Evolutionary conservation across 2,797 vertebrate genomes (phyloP).

Genomic region (Podargus strigoides): DNA sequence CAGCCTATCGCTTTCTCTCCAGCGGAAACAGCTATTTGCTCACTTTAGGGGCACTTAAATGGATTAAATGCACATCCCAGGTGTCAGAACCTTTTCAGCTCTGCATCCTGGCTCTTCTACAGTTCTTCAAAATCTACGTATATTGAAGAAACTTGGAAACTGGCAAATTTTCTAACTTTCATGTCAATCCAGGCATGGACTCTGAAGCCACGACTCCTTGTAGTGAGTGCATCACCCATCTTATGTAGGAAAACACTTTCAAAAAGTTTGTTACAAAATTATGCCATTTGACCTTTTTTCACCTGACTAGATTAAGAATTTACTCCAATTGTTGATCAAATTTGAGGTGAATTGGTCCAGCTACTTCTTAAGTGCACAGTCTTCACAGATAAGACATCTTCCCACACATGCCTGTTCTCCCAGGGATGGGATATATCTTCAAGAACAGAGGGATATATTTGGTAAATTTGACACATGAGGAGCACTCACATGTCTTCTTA

Average conservation of each 20-base stretch:
- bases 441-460: background rate
- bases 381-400: background rate
- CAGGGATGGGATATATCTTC: background rate
- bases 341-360: background rate
- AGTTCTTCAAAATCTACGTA: background rate
- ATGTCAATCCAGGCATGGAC: background rate
- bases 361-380: background rate
- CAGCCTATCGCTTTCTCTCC: background rate
- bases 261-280: background rate
- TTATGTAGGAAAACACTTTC: background rate
- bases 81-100: background rate
- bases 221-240: background rate
- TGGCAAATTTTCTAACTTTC: background rate
- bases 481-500: background rate
- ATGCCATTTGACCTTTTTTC: background rate
- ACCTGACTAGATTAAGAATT: background rate
- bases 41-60: background rate
- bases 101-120: background rate
- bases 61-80: background rate
- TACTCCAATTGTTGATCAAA: background rate
- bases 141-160: background rate
- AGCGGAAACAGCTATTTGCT: background rate
- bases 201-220: rapidly evolving
- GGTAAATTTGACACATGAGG: background rate
- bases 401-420: background rate